phyloP scores from a whole-genome alignment of 1,140 invertebrate genomes.

The Drosophila burlai region DNA sequence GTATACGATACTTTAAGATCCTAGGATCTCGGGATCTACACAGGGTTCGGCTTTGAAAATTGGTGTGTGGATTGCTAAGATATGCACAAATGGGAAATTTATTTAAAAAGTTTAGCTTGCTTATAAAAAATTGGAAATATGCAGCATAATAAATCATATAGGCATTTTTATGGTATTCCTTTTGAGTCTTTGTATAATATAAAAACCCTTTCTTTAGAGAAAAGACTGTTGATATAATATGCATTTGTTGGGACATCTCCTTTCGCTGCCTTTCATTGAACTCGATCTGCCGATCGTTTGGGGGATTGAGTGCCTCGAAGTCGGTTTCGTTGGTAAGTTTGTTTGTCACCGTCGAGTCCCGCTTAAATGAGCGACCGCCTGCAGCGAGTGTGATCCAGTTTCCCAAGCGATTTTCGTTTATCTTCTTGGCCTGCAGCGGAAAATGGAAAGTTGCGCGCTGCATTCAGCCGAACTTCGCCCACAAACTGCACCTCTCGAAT shows the following conservation, averaged over 20 bases:
- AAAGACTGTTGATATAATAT: conserved; percentile 15
- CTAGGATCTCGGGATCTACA: not conserved
- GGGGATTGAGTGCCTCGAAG: conserved; percentile 4
- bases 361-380: conserved; percentile 31
- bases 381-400: conserved; percentile 45
- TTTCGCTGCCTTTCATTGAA: conserved; percentile 56
- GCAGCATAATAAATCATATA: no score
- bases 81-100: not conserved
- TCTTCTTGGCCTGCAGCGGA: conserved; percentile 31
- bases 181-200: not conserved
- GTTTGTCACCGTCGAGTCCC: conserved; percentile 29
- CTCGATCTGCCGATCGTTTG: conserved; percentile 23
- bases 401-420: conserved; percentile 34
- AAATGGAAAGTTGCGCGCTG: conserved; percentile 58
- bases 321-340: conserved; percentile 26
- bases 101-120: not conserved
- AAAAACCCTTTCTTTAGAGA: not conserved
- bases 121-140: no score
- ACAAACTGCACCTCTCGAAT: conserved; percentile 36
- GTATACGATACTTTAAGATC: not conserved
- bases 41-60: not conserved
- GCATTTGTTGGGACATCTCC: not conserved
- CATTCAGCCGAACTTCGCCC: conserved; percentile 52
- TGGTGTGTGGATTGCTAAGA: not conserved
- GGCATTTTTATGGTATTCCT: not conserved